Evolutionary conservation across 2,888 invertebrate genomes (phyloP).

Genomic region (Petrophora chlorosata): DNA sequence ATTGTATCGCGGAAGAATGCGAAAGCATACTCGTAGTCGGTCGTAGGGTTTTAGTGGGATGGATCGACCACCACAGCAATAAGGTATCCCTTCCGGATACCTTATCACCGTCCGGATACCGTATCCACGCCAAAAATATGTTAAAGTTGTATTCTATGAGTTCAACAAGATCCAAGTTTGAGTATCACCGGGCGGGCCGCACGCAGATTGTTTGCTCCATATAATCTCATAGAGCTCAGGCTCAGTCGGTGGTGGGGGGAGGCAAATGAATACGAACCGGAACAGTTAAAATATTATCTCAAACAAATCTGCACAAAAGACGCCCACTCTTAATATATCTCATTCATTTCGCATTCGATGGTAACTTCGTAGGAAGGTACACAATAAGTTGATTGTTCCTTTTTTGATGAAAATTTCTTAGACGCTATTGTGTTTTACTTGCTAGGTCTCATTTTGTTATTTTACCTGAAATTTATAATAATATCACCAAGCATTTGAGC

Average conservation of each 20-base stretch:
- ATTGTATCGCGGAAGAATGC: too few species aligned
- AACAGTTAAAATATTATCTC: slow-evolving; percentile 60
- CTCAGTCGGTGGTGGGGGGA: slow-evolving; percentile 40
- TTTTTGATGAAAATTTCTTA: slow-evolving; percentile 16
- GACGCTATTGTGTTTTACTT: slow-evolving; percentile 3
- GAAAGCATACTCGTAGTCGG: too few species aligned
- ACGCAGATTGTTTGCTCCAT: slow-evolving; percentile 69
- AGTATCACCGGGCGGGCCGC: slow-evolving; percentile 36
- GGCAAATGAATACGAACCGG: slow-evolving; percentile 57
- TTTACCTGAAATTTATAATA: too few species aligned
- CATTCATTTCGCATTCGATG: slow-evolving; percentile 47
- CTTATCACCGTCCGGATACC: too few species aligned
- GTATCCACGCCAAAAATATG: too few species aligned
- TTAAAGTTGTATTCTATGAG: too few species aligned
- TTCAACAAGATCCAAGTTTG: slow-evolving; percentile 42
- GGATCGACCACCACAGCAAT: too few species aligned
- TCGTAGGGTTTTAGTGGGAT: too few species aligned
- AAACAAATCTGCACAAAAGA: slow-evolving; percentile 55
- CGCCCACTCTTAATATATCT: slow-evolving; percentile 63
- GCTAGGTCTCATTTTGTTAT: too few species aligned
- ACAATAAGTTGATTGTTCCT: slow-evolving; percentile 21
- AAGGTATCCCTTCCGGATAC: too few species aligned
- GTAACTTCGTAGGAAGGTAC: slow-evolving; percentile 14
- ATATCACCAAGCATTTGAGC: too few species aligned
- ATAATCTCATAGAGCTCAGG: slow-evolving; percentile 69